Conservation (phyloP, 2,113 vertebrate species). For the Antechinus stuartii region DNA sequence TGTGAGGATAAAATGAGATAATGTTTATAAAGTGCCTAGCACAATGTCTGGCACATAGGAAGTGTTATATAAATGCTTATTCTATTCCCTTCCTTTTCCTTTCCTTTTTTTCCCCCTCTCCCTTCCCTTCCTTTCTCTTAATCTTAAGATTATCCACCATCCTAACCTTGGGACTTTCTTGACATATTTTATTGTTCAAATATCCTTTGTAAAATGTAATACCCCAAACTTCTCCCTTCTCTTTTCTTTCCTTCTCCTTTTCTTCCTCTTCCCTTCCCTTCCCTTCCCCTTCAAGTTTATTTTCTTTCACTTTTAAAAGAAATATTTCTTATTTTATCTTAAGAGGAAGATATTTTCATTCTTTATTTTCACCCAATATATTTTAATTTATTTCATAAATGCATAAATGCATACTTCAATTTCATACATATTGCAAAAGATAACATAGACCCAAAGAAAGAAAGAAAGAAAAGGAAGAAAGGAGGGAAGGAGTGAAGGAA, state of each 20-base stretch:
- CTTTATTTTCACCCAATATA: background rate
- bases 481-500: too few species aligned
- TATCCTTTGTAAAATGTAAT: background rate
- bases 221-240: background rate
- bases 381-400: background rate
- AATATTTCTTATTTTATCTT: too few species aligned
- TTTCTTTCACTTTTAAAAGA: too few species aligned
- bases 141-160: background rate
- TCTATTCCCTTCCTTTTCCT: background rate
- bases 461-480: background rate
- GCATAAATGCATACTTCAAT: background rate
- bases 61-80: background rate
- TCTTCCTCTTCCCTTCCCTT: too few species aligned
- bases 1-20: background rate
- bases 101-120: background rate
- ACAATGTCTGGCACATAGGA: background rate
- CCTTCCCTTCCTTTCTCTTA: background rate
- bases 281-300: background rate
- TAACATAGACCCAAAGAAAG: background rate
- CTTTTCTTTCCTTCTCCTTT: too few species aligned
- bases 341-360: background rate
- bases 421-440: background rate
- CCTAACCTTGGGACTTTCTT: background rate
- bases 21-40: background rate
- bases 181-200: background rate